phyloP scores from a whole-genome alignment of 2,888 invertebrate genomes.

The Dione juno region DNA sequence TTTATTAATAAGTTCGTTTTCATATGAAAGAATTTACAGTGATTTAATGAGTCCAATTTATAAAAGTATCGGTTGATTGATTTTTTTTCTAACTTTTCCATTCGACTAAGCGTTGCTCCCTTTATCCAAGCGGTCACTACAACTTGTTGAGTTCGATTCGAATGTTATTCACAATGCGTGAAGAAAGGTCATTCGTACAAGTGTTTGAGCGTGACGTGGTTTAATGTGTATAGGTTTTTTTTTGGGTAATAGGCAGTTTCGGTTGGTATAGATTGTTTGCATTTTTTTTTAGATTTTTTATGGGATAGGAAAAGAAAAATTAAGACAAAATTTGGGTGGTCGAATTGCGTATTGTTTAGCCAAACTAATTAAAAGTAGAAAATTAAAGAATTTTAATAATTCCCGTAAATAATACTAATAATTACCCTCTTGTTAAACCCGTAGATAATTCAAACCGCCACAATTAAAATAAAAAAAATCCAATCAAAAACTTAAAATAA shows the following conservation, averaged over 20 bases:
- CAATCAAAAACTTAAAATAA: constrained; percentile 12
- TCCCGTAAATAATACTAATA: too few relatives aligned
- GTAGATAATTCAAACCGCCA: too few relatives aligned
- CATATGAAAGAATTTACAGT: not conserved
- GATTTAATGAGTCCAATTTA: not conserved
- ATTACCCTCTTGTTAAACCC: too few relatives aligned
- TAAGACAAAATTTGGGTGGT: too few relatives aligned
- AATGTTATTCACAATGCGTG: constrained; percentile 26
- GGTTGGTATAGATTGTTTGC: not conserved
- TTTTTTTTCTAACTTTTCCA: not conserved
- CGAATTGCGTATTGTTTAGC: too few relatives aligned
- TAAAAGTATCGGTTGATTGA: not conserved
- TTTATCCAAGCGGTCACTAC: not conserved
- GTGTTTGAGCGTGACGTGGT: constrained; percentile 7
- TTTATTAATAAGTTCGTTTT: too few relatives aligned
- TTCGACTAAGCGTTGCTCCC: not conserved
- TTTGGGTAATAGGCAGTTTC: not conserved
- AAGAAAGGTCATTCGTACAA: constrained; percentile 16
- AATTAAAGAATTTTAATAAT: too few relatives aligned
- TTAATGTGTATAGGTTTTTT: not conserved
- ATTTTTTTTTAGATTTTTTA: not conserved
- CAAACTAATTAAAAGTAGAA: too few relatives aligned
- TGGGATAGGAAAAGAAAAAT: too few relatives aligned
- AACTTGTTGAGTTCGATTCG: constrained; percentile 28
- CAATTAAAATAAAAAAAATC: not conserved